Conservation (phyloP, 2,797 vertebrate genomes). For the Danio albolineatus region DNA sequence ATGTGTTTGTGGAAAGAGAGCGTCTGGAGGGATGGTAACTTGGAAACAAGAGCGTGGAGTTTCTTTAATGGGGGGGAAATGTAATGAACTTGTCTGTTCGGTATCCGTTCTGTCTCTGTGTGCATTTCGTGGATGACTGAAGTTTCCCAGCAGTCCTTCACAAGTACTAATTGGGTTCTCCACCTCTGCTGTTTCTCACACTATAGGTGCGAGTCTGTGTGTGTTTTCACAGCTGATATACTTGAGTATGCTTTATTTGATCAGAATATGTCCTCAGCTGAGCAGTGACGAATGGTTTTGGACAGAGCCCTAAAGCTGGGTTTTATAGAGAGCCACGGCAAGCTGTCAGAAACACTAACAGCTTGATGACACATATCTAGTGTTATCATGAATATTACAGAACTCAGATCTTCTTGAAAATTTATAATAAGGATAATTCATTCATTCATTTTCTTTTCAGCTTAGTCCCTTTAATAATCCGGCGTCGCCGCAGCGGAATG, state of each 20-base stretch:
- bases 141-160: conserved; percentile 17
- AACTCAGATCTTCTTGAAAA: not conserved
- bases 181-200: conserved; percentile 18
- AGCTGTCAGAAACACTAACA: conserved; percentile 25
- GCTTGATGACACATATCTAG: conserved; percentile 8
- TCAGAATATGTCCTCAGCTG: conserved; percentile 24
- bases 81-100: conserved; percentile 31
- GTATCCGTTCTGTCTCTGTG: not conserved
- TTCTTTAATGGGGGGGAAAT: conserved; percentile 13
- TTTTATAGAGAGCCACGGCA: not conserved
- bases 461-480: no score
- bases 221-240: not conserved
- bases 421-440: no score
- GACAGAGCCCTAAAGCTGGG: conserved; percentile 2
- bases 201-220: no score
- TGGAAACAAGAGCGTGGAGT: conserved; percentile 39
- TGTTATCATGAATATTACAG: not conserved
- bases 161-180: conserved; percentile 11
- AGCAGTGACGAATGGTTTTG: conserved; percentile 23
- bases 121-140: conserved; percentile 1
- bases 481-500: no score
- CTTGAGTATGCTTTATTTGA: conserved; percentile 21
- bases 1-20: conserved; percentile 3
- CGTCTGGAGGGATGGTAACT: conserved; percentile 34
- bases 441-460: no score